Evolutionary conservation across 2,113 vertebrate genomes (phyloP), one percentile per base, ranked within the genome.

Genomic region (Lagopus muta): DNA sequence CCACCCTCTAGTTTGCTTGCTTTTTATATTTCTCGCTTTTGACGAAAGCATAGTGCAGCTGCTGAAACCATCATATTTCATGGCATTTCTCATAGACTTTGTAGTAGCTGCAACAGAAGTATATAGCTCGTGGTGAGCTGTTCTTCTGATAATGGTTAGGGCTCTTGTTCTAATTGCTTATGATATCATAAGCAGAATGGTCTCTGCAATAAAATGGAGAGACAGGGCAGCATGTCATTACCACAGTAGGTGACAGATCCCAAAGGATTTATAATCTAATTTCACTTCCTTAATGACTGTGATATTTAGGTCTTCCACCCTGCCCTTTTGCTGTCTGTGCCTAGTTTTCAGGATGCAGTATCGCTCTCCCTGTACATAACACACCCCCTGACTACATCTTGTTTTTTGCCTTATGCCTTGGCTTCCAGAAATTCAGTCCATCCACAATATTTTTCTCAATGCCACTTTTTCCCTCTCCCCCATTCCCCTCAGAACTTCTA

Each of bases 281-380:
- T 94, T 94, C 52, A 74, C 52, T 81, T 93, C 61, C 52, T 93
- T 95, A 94, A 91, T 82, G 47, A 72, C 69, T 88, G 32, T 86
- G 69, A 65, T 91, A 81, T 91, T 91, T 92, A 71, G 80, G 27
- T 78, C 43, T 88, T 89, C 61, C 43, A 64, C 32, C 14, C 42
- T 75, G 36, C 30, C 43, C 43, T 85, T 92, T 91, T 71, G 21
- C 16, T 86, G 32, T 11, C 74, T 34, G 8, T 80, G 17, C 47
- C 64, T 82, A n/a, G 45, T 71, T 89, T 83, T 72, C 61, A 65
- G 61, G 52, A 67, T 76, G 55, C 47, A 47, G 1, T 82, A 38
- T 22, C n/a, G 27, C 13, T 40, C 45, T 47, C 25, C 34, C 5
- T 14, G 48, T 60, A 5, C 1, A 6, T 34, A 80, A 80, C 58